A percentile compares a stretch with the other conserved stretches of the same genome.
Evolutionary conservation across 2,797 vertebrate species (phyloP).

Genomic region (Todus mexicanus): DNA sequence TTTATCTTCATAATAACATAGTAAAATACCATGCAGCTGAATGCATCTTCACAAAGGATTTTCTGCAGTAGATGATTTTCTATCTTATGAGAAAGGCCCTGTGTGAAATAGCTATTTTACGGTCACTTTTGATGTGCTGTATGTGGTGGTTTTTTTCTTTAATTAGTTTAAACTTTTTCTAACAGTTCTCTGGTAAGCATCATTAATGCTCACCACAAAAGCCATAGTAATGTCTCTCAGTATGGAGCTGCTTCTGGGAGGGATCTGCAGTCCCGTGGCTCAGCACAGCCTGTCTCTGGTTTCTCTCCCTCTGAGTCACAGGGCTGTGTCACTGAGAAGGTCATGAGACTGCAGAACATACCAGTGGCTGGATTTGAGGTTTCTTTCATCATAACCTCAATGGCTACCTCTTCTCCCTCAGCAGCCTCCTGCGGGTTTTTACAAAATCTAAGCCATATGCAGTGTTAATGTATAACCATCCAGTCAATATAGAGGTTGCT

Average conservation of each 20-base stretch:
- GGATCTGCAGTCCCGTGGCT: background rate
- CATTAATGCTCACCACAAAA: background rate
- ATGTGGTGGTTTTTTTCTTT: background rate
- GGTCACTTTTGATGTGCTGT: background rate
- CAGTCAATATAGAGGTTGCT: background rate
- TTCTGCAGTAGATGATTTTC: background rate
- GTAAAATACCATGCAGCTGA: background rate
- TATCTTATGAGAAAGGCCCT: background rate
- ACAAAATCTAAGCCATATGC: background rate
- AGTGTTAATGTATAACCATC: background rate
- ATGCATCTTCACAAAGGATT: background rate
- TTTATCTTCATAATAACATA: background rate
- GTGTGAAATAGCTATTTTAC: background rate
- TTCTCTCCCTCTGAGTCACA: slow-evolving; percentile 16
- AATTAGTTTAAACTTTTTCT: background rate
- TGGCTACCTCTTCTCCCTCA: background rate
- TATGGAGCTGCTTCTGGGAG: background rate
- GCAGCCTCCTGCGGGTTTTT: background rate
- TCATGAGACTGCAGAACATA: slow-evolving; percentile 12
- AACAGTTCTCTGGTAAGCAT: background rate
- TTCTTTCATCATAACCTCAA: slow-evolving; percentile 17
- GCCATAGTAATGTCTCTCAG: background rate
- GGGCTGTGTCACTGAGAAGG: background rate
- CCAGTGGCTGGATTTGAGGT: background rate
- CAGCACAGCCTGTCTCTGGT: background rate